Evolutionary conservation across 2,888 invertebrate genomes (phyloP).

Genomic region (Lydus trimaculatus): DNA sequence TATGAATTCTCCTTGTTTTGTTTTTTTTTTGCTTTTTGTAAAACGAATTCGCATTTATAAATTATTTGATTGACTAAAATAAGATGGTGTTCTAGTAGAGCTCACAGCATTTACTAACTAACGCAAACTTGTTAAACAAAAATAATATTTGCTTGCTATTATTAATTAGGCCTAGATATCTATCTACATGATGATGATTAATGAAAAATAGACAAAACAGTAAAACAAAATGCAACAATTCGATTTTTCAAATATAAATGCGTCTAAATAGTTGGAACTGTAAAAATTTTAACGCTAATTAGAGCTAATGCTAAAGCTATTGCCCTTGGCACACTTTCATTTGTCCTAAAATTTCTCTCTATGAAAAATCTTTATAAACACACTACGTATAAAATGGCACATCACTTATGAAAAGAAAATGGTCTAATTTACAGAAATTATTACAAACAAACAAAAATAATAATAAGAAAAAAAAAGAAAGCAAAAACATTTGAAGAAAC

Average conservation of each 20-base stretch:
- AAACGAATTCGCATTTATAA: conserved; percentile 11
- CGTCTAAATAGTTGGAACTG: conserved; percentile 29
- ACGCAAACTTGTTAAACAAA: conserved; percentile 34
- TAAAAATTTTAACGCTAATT: conserved; percentile 37
- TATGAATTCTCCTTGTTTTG: conserved; percentile 14
- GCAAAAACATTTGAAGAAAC: background rate
- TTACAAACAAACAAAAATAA: background rate
- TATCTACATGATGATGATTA: conserved; percentile 14
- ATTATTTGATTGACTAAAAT: conserved; percentile 34
- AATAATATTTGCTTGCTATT: conserved; percentile 25
- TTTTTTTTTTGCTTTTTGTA: conserved; percentile 19
- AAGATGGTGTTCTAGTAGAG: conserved; percentile 55
- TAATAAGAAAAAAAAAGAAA: too few relatives aligned
- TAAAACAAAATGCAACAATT: conserved; percentile 10
- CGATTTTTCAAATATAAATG: conserved; percentile 23
- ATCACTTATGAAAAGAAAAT: conserved; percentile 7
- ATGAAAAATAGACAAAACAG: background rate
- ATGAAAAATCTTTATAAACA: background rate
- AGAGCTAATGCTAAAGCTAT: conserved; percentile 51
- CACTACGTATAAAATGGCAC: conserved; percentile 6
- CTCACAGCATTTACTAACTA: conserved; percentile 51
- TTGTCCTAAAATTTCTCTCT: conserved; percentile 22
- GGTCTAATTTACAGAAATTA: conserved; percentile 2
- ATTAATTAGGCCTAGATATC: conserved; percentile 42
- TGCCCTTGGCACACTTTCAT: conserved; percentile 51